These are phyloP conservation scores for Noturus placidus DNA, from an alignment of 2,113 vertebrate genomes.

Conservation along the genomic window DNA sequence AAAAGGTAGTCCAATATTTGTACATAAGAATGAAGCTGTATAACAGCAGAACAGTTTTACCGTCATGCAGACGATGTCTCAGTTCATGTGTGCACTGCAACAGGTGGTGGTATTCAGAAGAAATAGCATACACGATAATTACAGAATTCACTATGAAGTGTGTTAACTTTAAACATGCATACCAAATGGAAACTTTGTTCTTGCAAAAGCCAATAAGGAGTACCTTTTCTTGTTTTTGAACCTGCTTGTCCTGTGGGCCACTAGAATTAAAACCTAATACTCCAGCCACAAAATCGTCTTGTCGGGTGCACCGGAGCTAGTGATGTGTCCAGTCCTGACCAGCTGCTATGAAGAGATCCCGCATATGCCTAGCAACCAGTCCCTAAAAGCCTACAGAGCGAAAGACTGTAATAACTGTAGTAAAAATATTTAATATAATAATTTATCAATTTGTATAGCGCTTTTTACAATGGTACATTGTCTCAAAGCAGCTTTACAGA, in stretches of 20 bases:
- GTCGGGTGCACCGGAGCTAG: not conserved
- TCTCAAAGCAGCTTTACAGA: no score
- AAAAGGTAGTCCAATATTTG: not conserved
- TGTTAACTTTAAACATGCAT: not conserved
- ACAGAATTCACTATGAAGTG: not conserved
- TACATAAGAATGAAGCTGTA: not conserved
- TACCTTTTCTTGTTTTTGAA: not conserved
- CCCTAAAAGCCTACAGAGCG: not conserved
- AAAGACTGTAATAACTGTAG: not conserved
- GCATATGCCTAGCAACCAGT: not conserved
- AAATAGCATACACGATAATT: not conserved
- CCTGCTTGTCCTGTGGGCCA: not conserved
- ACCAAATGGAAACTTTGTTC: not conserved
- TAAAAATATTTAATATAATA: not conserved
- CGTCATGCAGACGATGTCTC: not conserved
- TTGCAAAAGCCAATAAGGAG: not conserved
- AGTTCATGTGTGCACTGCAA: not conserved
- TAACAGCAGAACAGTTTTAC: not conserved
- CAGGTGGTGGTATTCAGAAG: not conserved
- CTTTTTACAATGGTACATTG: no score
- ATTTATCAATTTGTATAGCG: no score
- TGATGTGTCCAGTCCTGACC: not conserved
- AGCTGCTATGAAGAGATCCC: not conserved
- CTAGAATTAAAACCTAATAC: not conserved
- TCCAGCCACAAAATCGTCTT: not conserved